Conservation (phyloP, 2,888 invertebrate genomes). For the Helobdella robusta region DNA sequence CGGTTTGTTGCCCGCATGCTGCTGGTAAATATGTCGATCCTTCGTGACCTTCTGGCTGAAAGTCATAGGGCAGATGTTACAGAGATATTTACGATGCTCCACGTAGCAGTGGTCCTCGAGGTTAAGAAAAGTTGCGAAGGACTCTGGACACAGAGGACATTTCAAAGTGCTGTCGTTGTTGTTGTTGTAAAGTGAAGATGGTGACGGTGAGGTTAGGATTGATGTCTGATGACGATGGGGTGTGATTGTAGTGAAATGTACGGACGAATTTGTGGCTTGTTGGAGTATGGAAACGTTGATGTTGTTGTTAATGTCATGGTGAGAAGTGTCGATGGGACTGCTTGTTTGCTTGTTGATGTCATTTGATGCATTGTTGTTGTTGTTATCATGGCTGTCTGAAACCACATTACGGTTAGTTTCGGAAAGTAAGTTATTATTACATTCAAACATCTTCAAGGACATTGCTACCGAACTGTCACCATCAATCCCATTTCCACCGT, state of each 20-base stretch:
- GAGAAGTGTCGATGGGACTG: no score
- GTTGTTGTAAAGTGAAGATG: background rate
- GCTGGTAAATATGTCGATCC: slow-evolving; percentile 41
- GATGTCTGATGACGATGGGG: background rate
- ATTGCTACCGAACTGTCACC: no score
- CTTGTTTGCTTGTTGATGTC: no score
- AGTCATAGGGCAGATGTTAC: slow-evolving; percentile 43
- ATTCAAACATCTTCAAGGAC: no score
- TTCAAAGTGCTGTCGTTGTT: slow-evolving; percentile 7
- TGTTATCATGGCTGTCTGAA: no score
- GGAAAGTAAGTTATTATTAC: no score
- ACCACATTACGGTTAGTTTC: no score
- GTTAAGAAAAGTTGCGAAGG: slow-evolving; percentile 34
- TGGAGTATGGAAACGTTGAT: background rate
- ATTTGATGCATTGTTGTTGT: no score
- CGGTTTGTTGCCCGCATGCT: slow-evolving; percentile 39
- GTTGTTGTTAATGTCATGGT: slow-evolving; percentile 14
- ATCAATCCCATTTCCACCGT: no score
- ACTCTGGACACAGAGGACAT: slow-evolving; percentile 17
- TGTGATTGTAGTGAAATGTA: no score
- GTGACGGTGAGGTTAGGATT: background rate
- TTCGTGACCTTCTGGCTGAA: slow-evolving; percentile 44
- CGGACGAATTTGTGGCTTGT: background rate
- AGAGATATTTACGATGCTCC: slow-evolving; percentile 41
- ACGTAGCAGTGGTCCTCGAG: slow-evolving; percentile 40